A percentile compares a stretch with the other conserved stretches of the same genome.
Conservation (phyloP, 2,797 vertebrate species). For the Hemibagrus guttatus region DNA sequence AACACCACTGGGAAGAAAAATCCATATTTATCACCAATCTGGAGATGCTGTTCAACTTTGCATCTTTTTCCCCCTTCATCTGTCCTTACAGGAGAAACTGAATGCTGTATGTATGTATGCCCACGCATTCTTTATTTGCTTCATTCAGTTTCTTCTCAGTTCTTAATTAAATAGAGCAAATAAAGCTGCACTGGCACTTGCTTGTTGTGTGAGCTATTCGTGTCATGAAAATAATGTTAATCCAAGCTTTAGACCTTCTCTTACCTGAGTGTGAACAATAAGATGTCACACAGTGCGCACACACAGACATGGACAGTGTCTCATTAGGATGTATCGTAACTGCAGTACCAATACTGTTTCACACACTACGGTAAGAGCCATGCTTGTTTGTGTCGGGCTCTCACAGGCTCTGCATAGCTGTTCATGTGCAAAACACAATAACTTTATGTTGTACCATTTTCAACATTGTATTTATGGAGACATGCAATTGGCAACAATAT, state of each 20-base stretch:
- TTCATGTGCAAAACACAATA: not conserved
- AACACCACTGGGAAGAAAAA: slow-evolving; percentile 26
- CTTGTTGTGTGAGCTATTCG: slow-evolving; percentile 29
- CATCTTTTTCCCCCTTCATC: not conserved
- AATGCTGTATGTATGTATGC: slow-evolving; percentile 22
- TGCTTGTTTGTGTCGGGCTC: not conserved
- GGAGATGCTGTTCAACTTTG: slow-evolving; percentile 16
- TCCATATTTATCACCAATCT: slow-evolving; percentile 43
- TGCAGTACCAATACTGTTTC: slow-evolving; percentile 24
- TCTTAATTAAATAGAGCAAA: slow-evolving; percentile 70
- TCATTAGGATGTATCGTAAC: slow-evolving; percentile 26
- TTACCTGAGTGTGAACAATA: not conserved
- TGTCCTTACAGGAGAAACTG: slow-evolving; percentile 10
- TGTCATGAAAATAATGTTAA: slow-evolving; percentile 49
- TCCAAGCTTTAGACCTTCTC: slow-evolving; percentile 35
- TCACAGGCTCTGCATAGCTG: not conserved
- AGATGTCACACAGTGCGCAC: not conserved
- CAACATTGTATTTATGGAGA: not conserved
- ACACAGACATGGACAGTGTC: not conserved
- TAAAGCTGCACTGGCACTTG: slow-evolving; percentile 66
- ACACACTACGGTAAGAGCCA: not conserved
- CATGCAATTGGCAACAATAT: not conserved
- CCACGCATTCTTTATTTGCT: not conserved
- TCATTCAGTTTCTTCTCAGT: slow-evolving; percentile 61
- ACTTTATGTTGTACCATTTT: not conserved